These are phyloP conservation scores for Ormia ochracea DNA, from an alignment of 2,888 invertebrate species.

Conservation along the genomic window DNA sequence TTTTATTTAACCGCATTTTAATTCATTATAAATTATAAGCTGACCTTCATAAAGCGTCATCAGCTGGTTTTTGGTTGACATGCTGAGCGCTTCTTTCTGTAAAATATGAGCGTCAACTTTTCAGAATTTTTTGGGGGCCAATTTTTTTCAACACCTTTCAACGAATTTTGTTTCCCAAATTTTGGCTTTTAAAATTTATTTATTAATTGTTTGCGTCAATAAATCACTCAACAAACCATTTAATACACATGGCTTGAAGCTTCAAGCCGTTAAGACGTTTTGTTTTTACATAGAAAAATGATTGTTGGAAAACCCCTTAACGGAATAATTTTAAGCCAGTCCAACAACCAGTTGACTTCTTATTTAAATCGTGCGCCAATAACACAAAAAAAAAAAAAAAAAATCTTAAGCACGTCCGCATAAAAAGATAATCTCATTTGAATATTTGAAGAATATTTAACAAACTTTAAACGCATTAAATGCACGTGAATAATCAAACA, in stretches of 20 bases:
- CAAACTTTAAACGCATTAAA: no score
- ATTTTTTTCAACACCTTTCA: not conserved
- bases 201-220: not conserved
- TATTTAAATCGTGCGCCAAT: not conserved
- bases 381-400: no score
- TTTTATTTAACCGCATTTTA: slow-evolving; percentile 36
- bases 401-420: no score
- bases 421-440: no score
- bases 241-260: not conserved
- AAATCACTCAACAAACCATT: not conserved
- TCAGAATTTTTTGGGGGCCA: not conserved
- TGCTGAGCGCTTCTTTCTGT: not conserved
- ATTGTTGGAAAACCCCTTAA: not conserved
- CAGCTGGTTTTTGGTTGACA: slow-evolving; percentile 31
- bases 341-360: not conserved
- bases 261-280: not conserved
- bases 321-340: not conserved
- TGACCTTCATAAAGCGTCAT: slow-evolving; percentile 57
- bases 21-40: slow-evolving; percentile 51
- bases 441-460: no score
- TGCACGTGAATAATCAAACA: no score
- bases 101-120: not conserved
- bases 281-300: not conserved
- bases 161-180: not conserved
- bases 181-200: not conserved